These are phyloP conservation scores for Yoshiicerus persimilis DNA, from an alignment of 1,140 invertebrate genomes.

Conservation along the genomic window DNA sequence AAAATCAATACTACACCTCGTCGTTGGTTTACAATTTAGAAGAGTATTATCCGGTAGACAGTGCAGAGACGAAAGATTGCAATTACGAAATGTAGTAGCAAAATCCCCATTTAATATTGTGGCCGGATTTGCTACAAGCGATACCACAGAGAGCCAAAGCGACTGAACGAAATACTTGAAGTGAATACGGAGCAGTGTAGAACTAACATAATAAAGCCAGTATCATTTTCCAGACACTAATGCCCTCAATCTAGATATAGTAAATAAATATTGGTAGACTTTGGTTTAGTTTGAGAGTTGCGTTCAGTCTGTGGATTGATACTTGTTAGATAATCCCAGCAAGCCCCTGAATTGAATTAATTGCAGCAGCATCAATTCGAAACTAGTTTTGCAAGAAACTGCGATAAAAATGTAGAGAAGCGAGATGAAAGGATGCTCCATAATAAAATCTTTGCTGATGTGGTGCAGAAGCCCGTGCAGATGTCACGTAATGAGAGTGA, in stretches of 20 bases:
- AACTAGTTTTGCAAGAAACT: constrained; percentile 8
- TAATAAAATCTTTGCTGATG: constrained; percentile 13
- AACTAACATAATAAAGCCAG: not conserved
- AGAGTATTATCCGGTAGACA: not conserved
- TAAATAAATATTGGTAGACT: not conserved
- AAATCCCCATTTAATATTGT: not conserved
- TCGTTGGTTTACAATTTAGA: not conserved
- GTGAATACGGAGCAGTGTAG: not conserved
- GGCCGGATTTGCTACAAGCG: not conserved
- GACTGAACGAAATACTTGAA: not conserved
- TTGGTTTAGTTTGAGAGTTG: not conserved
- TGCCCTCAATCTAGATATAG: not conserved
- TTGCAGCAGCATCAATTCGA: not conserved
- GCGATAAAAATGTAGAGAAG: constrained; percentile 4
- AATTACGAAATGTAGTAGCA: not conserved
- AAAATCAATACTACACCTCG: not conserved
- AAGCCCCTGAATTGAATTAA: constrained; percentile 1
- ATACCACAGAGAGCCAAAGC: not conserved
- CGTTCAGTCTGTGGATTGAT: not conserved
- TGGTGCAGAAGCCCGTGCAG: constrained; percentile 1
- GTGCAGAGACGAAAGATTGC: not conserved
- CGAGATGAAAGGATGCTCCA: constrained; percentile 5
- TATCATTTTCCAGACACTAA: not conserved
- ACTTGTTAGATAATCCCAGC: not conserved
- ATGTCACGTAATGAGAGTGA: constrained; percentile 16